Evolutionary conservation across 2,888 invertebrate genomes (phyloP).

Genomic region (Disparrhopalites patrizii): DNA sequence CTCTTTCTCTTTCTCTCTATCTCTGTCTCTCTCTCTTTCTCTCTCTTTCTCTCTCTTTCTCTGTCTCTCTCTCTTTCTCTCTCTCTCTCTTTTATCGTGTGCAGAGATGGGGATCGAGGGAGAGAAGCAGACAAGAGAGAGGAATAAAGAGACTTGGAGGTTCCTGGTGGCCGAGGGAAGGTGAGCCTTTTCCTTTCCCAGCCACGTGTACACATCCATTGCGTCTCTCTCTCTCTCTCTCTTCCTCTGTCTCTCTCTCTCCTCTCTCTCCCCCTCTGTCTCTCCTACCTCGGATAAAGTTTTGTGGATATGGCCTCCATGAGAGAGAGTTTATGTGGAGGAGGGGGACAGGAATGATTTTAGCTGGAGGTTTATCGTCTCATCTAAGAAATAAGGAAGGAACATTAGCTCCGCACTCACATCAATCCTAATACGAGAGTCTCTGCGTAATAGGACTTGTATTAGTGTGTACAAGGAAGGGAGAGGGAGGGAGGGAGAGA

Average conservation of each 20-base stretch:
- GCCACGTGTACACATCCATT: too few relatives aligned
- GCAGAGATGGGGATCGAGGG: too few relatives aligned
- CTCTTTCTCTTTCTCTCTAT: not conserved
- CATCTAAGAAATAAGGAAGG: slow-evolving; percentile 24
- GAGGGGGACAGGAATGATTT: not conserved
- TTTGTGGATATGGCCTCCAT: too few relatives aligned
- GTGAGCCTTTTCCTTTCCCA: slow-evolving; percentile 6
- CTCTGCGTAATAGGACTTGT: not conserved
- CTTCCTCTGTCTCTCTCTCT: too few relatives aligned
- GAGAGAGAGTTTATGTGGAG: not conserved
- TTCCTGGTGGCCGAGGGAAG: slow-evolving; percentile 12
- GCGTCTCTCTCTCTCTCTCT: too few relatives aligned
- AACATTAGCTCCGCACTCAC: slow-evolving; percentile 23
- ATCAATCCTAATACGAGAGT: slow-evolving; percentile 17
- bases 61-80: not conserved
- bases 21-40: not conserved
- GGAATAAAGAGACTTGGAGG: slow-evolving; percentile 17
- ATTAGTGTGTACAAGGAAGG: not conserved
- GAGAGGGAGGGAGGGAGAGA: not conserved
- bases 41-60: not conserved
- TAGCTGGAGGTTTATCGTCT: slow-evolving; percentile 18
- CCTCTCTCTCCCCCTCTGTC: too few relatives aligned
- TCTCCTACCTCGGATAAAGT: too few relatives aligned
- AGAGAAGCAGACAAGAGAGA: slow-evolving; percentile 19
- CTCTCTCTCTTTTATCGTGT: not conserved